These are phyloP conservation scores for Aethes cnicana DNA, from an alignment of 2,888 invertebrate species.

Conservation along the genomic window DNA sequence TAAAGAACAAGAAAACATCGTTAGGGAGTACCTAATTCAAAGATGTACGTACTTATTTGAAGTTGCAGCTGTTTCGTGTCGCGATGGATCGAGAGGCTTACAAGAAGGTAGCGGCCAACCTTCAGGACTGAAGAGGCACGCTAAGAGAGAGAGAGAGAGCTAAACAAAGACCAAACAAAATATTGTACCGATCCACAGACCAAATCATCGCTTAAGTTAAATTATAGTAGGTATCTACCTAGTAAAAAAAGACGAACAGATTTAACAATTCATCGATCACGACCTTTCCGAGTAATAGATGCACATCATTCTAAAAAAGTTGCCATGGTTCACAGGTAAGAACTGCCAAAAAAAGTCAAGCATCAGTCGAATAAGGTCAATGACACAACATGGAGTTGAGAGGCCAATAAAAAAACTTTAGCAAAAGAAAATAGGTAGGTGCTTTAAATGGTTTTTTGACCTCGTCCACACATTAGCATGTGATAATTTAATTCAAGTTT, in stretches of 20 bases:
- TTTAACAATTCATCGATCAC: constrained; percentile 16
- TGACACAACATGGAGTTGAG: constrained; percentile 36
- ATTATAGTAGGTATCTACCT: background rate
- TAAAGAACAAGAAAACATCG: no score
- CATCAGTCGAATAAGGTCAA: constrained; percentile 41
- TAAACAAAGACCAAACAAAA: no score
- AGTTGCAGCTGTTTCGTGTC: no score
- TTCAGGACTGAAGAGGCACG: no score
- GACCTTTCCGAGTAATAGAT: constrained; percentile 17
- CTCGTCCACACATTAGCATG: constrained; percentile 18
- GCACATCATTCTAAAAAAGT: constrained; percentile 20
- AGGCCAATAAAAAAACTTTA: constrained; percentile 8
- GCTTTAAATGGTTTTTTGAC: constrained; percentile 20
- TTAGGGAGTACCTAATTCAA: no score
- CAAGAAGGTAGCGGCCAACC: no score
- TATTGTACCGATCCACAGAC: background rate
- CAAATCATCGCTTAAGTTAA: background rate
- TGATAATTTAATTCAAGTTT: constrained; percentile 12
- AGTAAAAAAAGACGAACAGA: constrained; percentile 6
- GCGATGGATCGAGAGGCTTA: no score
- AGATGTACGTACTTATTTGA: no score
- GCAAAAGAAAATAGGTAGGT: constrained; percentile 10
- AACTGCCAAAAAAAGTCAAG: constrained; percentile 17
- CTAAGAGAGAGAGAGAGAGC: no score
- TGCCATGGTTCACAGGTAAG: constrained; percentile 12